Conservation (phyloP, 2,888 invertebrate species). For the Leucoma salicis region DNA sequence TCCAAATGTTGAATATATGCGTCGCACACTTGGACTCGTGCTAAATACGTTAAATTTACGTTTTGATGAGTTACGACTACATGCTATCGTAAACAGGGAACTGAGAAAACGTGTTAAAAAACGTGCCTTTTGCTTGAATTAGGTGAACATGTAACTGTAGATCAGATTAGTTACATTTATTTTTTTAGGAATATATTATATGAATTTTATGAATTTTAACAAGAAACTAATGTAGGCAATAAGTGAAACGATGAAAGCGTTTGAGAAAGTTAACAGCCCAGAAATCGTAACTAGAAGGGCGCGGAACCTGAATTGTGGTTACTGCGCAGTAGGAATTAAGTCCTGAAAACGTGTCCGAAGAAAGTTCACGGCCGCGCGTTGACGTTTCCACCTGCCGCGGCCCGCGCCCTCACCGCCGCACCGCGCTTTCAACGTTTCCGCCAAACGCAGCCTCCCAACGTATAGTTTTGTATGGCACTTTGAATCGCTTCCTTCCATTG, state of each 20-base stretch:
- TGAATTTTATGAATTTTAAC: too few species aligned
- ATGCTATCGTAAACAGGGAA: slow-evolving; percentile 13
- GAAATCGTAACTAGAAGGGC: slow-evolving; percentile 42
- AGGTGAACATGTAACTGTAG: too few species aligned
- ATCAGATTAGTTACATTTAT: too few species aligned
- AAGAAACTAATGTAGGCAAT: too few species aligned
- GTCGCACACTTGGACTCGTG: slow-evolving; percentile 61
- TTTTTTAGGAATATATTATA: too few species aligned
- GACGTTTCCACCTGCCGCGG: slow-evolving; percentile 69
- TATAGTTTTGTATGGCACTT: too few species aligned
- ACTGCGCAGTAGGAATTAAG: slow-evolving; percentile 71
- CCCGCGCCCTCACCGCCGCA: slow-evolving; percentile 39
- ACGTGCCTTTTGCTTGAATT: too few species aligned
- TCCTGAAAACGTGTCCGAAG: slow-evolving; percentile 81
- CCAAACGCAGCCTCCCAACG: slow-evolving; percentile 48
- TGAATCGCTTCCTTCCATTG: too few species aligned
- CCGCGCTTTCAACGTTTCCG: slow-evolving; percentile 34
- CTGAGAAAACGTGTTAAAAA: too few species aligned
- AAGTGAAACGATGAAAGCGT: not conserved
- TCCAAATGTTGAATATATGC: slow-evolving; percentile 53
- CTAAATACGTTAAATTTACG: slow-evolving; percentile 57
- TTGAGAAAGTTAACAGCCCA: slow-evolving; percentile 16
- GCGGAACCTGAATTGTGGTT: slow-evolving; percentile 64
- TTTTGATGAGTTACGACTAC: slow-evolving; percentile 42
- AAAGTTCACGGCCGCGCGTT: slow-evolving; percentile 83